Evolutionary conservation across 30 jellyfish, hydroid and myxozoan genomes (phyloP), one percentile per base, ranked within the genome.

Genomic region (Nemopilema nomurai): DNA sequence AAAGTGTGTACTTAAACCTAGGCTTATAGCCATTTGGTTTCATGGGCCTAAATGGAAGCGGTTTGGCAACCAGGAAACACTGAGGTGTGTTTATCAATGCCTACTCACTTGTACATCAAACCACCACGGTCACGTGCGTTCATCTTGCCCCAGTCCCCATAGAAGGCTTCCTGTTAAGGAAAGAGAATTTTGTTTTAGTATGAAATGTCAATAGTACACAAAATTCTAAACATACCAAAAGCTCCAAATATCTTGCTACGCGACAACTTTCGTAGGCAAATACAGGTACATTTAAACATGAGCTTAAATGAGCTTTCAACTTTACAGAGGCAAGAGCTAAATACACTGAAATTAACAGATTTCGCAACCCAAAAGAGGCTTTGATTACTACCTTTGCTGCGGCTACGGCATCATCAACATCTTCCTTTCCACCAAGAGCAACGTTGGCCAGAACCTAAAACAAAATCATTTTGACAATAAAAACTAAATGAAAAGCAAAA

Each of bases 371-470:
- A 29, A 51, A 9, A 74, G 21, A 49, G 65, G 26, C 79, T 0
- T 8, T 0, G 8, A 23, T 29, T 22, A 0, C 26, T 85, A 95
- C 99, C 97, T 95, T 95, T 0, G 99, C 99, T 8, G 99, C 99
- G 20, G 96, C 97, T 28, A 95, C 99, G 22, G 99, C 99, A 4
- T 64, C 69, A 93, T 95, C 96, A 9, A 95, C 97, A 82, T 95
- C 99, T 90, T 95, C 99, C 87, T 90, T 95, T 16, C 97, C 99
- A n/a, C 99, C 99, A 41, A 95, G 96, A 4, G 99, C 97, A 69
- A 95, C 97, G 74, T 90, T 92, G 26, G 99, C 99, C 28, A 95
- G 92, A 3, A 95, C 99, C 99, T 95, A 67, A 28, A 4, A 62
- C 9, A 20, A 25, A 4, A 25, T 3, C 4, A 20, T 18, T 21